Evolutionary conservation across 2,797 vertebrate species (phyloP).

Genomic region (Chiloscyllium punctatum): DNA sequence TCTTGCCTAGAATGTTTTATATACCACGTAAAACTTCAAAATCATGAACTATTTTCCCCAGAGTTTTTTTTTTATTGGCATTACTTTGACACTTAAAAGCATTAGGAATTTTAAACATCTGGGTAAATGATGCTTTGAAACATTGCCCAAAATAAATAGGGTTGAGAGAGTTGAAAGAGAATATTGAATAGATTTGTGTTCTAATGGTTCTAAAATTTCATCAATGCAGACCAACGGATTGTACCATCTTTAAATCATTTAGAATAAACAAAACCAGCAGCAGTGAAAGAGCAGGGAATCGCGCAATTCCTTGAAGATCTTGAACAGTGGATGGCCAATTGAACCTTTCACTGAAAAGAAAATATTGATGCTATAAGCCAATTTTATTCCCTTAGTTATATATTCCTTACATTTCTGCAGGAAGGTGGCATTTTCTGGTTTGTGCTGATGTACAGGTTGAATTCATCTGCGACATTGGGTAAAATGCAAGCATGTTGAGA

Average conservation of each 20-base stretch:
- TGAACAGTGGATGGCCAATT: neutral
- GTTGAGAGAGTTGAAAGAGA: neutral
- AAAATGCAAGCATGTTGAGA: neutral
- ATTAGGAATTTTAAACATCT: neutral
- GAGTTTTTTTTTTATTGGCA: neutral
- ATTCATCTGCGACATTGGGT: neutral
- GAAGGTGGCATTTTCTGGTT: neutral
- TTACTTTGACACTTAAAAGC: neutral
- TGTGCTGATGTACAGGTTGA: neutral
- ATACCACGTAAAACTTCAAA: neutral
- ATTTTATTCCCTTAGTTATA: no score
- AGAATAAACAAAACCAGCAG: conserved; percentile 1
- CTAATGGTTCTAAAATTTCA: neutral
- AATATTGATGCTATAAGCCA: neutral
- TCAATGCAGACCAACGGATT: neutral
- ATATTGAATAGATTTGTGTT: neutral
- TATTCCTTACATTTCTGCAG: neutral
- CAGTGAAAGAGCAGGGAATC: neutral
- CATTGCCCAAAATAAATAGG: neutral
- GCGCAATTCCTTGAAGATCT: neutral
- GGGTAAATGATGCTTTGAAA: neutral
- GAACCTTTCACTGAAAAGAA: neutral
- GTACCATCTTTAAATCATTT: neutral
- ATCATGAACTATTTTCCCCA: neutral
- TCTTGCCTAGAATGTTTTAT: neutral